Percentiles rank a stretch among this genome's conserved stretches.
phyloP scores from a whole-genome alignment of 2,888 invertebrate species.

The Polydrusus cervinus region DNA sequence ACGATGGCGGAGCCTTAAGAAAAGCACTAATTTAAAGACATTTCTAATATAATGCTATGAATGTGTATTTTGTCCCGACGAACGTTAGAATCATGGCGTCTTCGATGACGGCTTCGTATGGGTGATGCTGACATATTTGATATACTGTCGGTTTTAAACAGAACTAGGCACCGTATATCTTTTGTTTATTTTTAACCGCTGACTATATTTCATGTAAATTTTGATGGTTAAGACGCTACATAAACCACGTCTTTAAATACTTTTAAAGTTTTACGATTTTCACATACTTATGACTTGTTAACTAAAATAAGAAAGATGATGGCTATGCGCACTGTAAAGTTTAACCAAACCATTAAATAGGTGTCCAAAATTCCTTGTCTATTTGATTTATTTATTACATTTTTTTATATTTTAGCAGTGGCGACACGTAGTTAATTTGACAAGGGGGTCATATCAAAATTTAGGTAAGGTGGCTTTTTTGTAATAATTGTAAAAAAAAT shows the following conservation, averaged over 20 bases:
- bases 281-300: neutral
- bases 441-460: too few relatives aligned
- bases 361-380: too few relatives aligned
- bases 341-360: neutral
- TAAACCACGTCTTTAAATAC: neutral
- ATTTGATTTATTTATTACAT: too few relatives aligned
- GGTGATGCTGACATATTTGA: neutral
- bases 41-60: too few relatives aligned
- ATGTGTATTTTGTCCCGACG: neutral
- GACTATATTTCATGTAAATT: neutral
- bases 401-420: too few relatives aligned
- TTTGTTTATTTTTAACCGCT: constrained; percentile 10
- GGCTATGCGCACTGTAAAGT: neutral
- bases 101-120: neutral
- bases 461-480: too few relatives aligned
- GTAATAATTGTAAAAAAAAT: too few relatives aligned
- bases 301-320: constrained; percentile 5
- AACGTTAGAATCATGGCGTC: neutral
- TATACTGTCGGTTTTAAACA: neutral
- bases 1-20: too few relatives aligned
- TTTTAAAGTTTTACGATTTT: neutral
- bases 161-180: neutral
- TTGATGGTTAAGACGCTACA: constrained; percentile 1
- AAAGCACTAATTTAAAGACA: too few relatives aligned
- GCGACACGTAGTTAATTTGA: too few relatives aligned